Conservation (phyloP, 1,140 invertebrate genomes). For the Neodiprion pinetum region DNA sequence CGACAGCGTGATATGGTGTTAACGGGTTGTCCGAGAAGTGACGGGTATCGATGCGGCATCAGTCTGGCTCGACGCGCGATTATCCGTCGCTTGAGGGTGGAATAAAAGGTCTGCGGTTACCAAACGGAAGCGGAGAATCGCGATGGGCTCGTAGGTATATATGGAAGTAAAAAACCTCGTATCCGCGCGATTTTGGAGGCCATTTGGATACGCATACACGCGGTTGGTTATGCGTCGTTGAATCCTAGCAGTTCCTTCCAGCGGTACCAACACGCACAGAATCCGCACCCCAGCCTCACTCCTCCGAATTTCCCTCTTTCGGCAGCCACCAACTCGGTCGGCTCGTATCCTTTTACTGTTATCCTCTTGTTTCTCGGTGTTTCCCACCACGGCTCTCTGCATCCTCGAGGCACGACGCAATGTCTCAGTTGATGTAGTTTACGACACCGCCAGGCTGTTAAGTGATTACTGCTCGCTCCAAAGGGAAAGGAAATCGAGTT, state of each 20-base stretch:
- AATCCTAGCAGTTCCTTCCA: neutral
- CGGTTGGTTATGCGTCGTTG: neutral
- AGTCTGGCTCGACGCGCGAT: neutral
- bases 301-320: neutral
- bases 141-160: too few relatives aligned
- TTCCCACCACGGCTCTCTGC: neutral
- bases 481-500: neutral
- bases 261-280: neutral
- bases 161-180: too few relatives aligned
- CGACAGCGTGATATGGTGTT: neutral
- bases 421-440: neutral
- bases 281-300: neutral
- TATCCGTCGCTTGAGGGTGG: neutral
- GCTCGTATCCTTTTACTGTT: conserved; percentile 1
- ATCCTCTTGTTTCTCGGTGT: neutral
- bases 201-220: too few relatives aligned
- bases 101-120: neutral
- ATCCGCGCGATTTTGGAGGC: too few relatives aligned
- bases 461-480: neutral
- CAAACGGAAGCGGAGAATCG: too few relatives aligned
- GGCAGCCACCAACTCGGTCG: neutral
- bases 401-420: neutral
- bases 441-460: conserved; percentile 1
- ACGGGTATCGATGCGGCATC: neutral
- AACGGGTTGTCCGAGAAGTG: neutral